Conservation (phyloP, 2,888 invertebrate genomes). For the Bombylius discolor region DNA sequence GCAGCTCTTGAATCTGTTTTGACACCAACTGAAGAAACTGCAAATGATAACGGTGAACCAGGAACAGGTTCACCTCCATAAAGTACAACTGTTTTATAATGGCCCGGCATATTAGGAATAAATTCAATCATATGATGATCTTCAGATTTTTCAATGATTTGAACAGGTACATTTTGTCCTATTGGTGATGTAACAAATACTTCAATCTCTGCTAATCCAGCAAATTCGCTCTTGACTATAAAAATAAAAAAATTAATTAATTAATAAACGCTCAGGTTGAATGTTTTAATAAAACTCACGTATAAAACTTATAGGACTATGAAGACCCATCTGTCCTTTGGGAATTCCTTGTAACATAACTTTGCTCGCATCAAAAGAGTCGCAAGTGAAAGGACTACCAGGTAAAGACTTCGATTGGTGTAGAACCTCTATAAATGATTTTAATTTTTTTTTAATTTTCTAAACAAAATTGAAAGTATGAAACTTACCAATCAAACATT, state of each 20-base stretch:
- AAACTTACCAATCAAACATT: slow-evolving; percentile 48
- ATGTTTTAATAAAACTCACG: slow-evolving; percentile 39
- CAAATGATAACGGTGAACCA: slow-evolving; percentile 44
- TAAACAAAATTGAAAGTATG: background rate
- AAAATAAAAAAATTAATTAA: slow-evolving; percentile 12
- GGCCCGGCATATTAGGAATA: slow-evolving; percentile 66
- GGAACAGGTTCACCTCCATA: slow-evolving; percentile 51
- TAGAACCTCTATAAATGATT: slow-evolving; percentile 57
- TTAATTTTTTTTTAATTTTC: background rate
- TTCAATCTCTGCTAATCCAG: slow-evolving; percentile 74
- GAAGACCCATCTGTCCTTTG: slow-evolving; percentile 62
- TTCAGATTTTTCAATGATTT: slow-evolving; percentile 58
- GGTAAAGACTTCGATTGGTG: slow-evolving; percentile 79
- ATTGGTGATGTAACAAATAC: slow-evolving; percentile 78
- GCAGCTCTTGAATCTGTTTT: slow-evolving; percentile 45
- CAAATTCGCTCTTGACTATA: slow-evolving; percentile 65
- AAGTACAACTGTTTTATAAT: slow-evolving; percentile 49
- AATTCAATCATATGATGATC: slow-evolving; percentile 63
- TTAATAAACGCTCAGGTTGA: background rate
- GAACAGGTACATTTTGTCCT: slow-evolving; percentile 69
- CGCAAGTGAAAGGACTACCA: slow-evolving; percentile 89
- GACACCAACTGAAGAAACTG: slow-evolving; percentile 45
- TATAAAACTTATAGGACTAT: slow-evolving; percentile 70
- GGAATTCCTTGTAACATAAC: slow-evolving; percentile 66
- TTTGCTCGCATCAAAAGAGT: slow-evolving; percentile 77